Evolutionary conservation across 2,888 invertebrate genomes (phyloP), one percentile per base, ranked within the genome.

Genomic region (Brachyptera risi): DNA sequence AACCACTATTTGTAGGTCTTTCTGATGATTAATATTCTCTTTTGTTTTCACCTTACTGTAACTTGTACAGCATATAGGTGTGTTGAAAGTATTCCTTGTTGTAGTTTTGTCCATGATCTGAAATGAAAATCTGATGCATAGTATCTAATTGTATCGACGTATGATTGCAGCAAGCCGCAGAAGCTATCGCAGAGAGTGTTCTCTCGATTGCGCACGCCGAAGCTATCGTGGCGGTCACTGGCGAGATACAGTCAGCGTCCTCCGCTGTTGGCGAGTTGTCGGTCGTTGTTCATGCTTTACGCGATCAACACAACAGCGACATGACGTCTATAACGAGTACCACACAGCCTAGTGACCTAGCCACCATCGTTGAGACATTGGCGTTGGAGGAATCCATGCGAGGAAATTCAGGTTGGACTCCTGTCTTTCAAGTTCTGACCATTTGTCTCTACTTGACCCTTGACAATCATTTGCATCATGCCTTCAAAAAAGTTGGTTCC

Each of bases 141-240:
- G n/a, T n/a, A n/a, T n/a, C n/a, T n/a, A n/a, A n/a, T n/a, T n/a
- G n/a, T 17, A 27, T 3, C 17, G 5, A 31, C 15, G 1, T 51
- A 0, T 51, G 7, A 17, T 57, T 61, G 31, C 71, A 82, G 79
- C 86, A 90, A 78, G 90, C 94, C 1, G 90, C 92, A 11, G 93
- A 94, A 74, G 91, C 92, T 58, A 88, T 95, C 69, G 89, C 93
- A 2, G 93, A 94, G 76, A 88, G 85, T 71, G 87, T 90, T 40
- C 76, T 90, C 65, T 85, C 86, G 47, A 83, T 87, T 56, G 87
- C 86, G 17, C 83, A 85, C 66, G 84, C 86, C 3, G 87, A 88
- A 72, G 86, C 87, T 54, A 79, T 84, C 27, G 82, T 84, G 15
- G 82, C 83, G 13, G 76, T 75, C 21, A 76, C 75, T 40, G 74